Conservation (phyloP, 2,888 invertebrate genomes). For the Blastobasis adustella region DNA sequence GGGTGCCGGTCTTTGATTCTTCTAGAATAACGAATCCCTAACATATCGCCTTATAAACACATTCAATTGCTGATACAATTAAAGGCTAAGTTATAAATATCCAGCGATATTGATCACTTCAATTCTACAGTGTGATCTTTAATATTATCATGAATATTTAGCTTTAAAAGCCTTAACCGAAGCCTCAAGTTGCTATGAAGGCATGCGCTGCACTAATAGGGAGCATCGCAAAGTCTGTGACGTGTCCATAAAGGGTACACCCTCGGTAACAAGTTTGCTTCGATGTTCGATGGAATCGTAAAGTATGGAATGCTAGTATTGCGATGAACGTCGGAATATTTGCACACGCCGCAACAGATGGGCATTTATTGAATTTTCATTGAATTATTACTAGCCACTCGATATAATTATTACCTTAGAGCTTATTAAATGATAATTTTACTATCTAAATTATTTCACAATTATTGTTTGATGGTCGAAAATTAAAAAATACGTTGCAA, state of each 20-base stretch:
- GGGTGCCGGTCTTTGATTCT: constrained; percentile 17
- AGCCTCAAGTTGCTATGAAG: constrained; percentile 5
- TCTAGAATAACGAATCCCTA: background rate
- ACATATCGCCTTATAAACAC: background rate
- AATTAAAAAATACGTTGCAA: no score
- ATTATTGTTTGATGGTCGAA: no score
- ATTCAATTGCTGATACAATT: background rate
- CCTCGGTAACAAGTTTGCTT: constrained; percentile 14
- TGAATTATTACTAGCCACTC: no score
- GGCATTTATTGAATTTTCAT: no score
- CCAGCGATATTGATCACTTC: no score
- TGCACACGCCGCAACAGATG: no score
- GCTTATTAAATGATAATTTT: no score
- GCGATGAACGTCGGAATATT: no score
- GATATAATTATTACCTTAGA: no score
- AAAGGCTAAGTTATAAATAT: background rate
- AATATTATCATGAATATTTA: no score
- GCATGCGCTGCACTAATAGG: constrained; percentile 11
- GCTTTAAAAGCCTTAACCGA: background rate
- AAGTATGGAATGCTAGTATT: background rate
- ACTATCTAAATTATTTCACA: no score
- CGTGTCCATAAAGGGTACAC: constrained; percentile 19
- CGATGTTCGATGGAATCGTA: background rate
- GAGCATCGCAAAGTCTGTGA: constrained; percentile 8
- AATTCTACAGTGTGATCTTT: no score